Conservation (phyloP, 2,888 invertebrate genomes). For the Buathra laborator region DNA sequence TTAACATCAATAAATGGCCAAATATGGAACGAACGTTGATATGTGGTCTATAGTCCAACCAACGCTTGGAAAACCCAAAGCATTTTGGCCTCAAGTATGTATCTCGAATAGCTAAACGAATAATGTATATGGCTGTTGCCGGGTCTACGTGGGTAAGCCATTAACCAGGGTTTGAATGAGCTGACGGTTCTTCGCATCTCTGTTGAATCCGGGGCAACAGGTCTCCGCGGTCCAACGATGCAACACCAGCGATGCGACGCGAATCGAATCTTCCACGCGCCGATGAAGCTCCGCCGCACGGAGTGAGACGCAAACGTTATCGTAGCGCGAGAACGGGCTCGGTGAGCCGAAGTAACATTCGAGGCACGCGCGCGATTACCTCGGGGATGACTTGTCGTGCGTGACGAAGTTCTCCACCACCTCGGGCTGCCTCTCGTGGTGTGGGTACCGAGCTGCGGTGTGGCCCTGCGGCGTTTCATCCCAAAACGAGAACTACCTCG, state of each 20-base stretch:
- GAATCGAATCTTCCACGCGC: conserved; percentile 70
- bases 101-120: background rate
- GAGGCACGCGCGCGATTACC: conserved; percentile 74
- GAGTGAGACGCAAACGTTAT: conserved; percentile 62
- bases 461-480: background rate
- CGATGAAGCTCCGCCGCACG: conserved; percentile 62
- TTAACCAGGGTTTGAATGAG: background rate
- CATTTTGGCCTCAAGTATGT: background rate
- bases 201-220: conserved; percentile 74
- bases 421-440: background rate
- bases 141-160: conserved; percentile 6
- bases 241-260: conserved; percentile 69
- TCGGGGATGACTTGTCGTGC: conserved; percentile 72
- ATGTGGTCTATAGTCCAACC: background rate
- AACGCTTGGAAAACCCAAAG: background rate
- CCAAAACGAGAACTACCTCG: background rate
- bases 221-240: conserved; percentile 73
- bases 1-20: background rate
- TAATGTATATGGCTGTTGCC: background rate
- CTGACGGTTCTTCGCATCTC: conserved; percentile 59
- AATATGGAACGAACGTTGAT: background rate
- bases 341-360: conserved; percentile 68
- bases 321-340: conserved; percentile 42
- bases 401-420: conserved; percentile 69
- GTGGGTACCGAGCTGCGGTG: background rate